Conservation (phyloP, 2,888 invertebrate species). For the Dicyrtomina minuta region DNA sequence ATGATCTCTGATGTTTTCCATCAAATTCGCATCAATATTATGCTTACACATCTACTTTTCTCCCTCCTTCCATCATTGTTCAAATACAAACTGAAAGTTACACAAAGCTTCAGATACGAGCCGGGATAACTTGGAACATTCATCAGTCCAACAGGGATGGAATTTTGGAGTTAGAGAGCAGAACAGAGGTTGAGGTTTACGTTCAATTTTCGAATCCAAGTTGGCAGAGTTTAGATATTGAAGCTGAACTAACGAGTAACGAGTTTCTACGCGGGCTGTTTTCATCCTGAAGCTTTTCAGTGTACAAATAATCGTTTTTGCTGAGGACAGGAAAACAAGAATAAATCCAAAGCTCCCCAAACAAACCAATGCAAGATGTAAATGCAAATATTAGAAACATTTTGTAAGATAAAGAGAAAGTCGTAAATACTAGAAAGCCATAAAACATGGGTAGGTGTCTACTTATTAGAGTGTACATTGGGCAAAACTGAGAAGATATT, state of each 20-base stretch:
- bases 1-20: background rate
- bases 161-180: background rate
- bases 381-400: too few species aligned
- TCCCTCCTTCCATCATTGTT: background rate
- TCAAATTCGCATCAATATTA: background rate
- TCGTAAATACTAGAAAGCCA: conserved; percentile 20
- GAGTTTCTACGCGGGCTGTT: too few species aligned
- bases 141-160: background rate
- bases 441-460: conserved; percentile 25
- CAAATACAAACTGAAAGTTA: conserved; percentile 1
- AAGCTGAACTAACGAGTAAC: too few species aligned
- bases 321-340: too few species aligned
- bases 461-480: conserved; percentile 17
- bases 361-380: too few species aligned
- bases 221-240: too few species aligned
- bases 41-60: background rate
- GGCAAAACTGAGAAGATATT: conserved; percentile 7
- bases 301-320: too few species aligned
- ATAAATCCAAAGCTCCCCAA: too few species aligned
- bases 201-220: background rate
- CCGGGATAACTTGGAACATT: background rate
- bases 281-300: too few species aligned
- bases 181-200: background rate
- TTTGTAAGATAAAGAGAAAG: background rate
- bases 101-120: background rate